Evolutionary conservation across 2,888 invertebrate species (phyloP).

Genomic region (Coenonympha glycerion): DNA sequence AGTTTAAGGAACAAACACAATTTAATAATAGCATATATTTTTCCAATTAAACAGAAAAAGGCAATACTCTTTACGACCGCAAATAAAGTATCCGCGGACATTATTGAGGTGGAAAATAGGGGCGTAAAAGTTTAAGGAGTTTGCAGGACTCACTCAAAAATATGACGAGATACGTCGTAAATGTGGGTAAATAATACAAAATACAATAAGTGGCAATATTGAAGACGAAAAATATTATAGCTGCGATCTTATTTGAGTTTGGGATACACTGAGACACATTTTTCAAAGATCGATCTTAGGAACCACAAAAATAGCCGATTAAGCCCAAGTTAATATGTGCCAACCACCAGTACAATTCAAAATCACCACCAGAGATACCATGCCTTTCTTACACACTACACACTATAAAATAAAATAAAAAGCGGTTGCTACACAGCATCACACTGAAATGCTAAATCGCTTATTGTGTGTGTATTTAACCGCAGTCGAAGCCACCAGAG

Average conservation of each 20-base stretch:
- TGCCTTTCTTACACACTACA: no score
- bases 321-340: no score
- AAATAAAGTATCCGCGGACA: constrained; percentile 60
- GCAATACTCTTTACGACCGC: constrained; percentile 46
- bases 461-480: no score
- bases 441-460: no score
- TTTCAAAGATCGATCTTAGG: no score
- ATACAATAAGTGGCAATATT: constrained; percentile 74
- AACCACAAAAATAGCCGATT: no score
- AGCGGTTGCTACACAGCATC: no score
- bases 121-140: constrained; percentile 71
- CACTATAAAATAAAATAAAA: no score
- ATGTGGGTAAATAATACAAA: constrained; percentile 74
- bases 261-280: constrained; percentile 36
- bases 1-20: not conserved
- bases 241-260: constrained; percentile 36
- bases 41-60: constrained; percentile 53
- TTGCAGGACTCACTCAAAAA: constrained; percentile 66
- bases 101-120: constrained; percentile 65
- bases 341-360: no score
- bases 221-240: constrained; percentile 50
- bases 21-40: constrained; percentile 4
- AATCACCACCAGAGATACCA: no score
- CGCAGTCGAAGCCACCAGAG: no score
- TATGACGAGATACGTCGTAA: constrained; percentile 67